Percentiles rank a stretch among this genome's conserved stretches.
Conservation (phyloP, 2,797 vertebrate species). For the Poecile montanus region DNA sequence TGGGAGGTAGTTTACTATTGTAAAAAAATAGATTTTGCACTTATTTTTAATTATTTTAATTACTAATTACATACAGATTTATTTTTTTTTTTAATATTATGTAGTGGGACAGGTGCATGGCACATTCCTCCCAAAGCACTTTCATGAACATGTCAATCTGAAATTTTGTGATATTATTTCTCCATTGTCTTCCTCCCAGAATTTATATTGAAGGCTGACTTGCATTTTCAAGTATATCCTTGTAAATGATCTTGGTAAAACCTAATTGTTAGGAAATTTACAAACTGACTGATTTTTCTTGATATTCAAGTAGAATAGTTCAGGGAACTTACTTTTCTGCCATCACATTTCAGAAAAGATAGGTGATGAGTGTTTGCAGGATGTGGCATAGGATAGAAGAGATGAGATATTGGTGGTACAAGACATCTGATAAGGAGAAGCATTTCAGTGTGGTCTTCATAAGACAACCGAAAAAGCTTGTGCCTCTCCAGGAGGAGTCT, state of each 20-base stretch:
- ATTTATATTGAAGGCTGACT: not conserved
- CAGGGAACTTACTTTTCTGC: not conserved
- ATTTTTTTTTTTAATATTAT: not conserved
- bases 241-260: not conserved
- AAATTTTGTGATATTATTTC: not conserved
- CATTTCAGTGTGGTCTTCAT: not conserved
- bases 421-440: not conserved
- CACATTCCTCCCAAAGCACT: not conserved
- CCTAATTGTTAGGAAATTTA: not conserved
- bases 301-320: not conserved
- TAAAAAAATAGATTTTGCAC: not conserved
- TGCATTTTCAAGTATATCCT: not conserved
- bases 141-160: not conserved
- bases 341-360: not conserved
- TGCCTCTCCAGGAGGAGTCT: not conserved
- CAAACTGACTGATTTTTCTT: not conserved
- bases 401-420: not conserved
- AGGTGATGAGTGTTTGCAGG: not conserved
- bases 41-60: not conserved
- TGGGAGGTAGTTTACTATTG: not conserved
- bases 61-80: not conserved
- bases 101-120: not conserved
- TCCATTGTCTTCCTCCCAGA: not conserved
- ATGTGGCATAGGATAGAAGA: not conserved
- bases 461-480: rapidly evolving